Base-by-base conservation (phyloP, 2,113 vertebrate species). In the Callorhinus ursinus region DNA sequence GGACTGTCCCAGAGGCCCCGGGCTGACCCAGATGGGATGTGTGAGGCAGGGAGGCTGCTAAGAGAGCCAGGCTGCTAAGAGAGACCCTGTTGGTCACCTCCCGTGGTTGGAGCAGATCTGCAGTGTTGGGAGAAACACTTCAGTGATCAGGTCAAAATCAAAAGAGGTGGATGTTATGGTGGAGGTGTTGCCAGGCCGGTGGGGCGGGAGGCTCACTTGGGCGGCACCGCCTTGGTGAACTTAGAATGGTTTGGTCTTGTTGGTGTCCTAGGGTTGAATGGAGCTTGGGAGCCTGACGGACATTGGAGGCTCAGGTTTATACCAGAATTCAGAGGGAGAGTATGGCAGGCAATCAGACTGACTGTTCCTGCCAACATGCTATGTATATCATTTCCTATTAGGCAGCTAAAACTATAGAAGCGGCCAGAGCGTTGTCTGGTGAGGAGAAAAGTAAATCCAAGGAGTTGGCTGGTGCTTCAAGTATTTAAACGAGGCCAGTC, bases 1-100 rank as follows among this genome's bases (percentile, higher is more conserved):
- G 22, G 22, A 42, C 31, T 51, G 42, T 76, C 46, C n/a, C 53
- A 3, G 14, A 39, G 39, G 80, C 46, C 22, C 22, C 72, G 12
- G 18, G 46, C 10, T 12, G 61, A 63, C 61, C 61, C 61, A 1
- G 61, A 39, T 81, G 89, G 79, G 53, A 46, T 7, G 13, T 6
- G 57, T 18, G 28, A 24, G 15, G 22, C n/a, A 22, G 42, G 46
- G 55, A 80, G 55, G 55, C 71, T 49, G 82, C 91, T 67, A 21
- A 39, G 31, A 88, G 21, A 59, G 59, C 24, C 82, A 33, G 31
- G 15, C 19, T 39, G 24, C 21, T 42, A 13, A 21, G 36, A 72
- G 36, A 72, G 71, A n/a, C 55, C n/a, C 1, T 0, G 1, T 14
- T 11, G 12, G 36, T 18, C 33, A 7, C n/a, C 28, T n/a, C 28